Conservation (phyloP, 2,797 vertebrate genomes). For the Acipenser ruthenus region DNA sequence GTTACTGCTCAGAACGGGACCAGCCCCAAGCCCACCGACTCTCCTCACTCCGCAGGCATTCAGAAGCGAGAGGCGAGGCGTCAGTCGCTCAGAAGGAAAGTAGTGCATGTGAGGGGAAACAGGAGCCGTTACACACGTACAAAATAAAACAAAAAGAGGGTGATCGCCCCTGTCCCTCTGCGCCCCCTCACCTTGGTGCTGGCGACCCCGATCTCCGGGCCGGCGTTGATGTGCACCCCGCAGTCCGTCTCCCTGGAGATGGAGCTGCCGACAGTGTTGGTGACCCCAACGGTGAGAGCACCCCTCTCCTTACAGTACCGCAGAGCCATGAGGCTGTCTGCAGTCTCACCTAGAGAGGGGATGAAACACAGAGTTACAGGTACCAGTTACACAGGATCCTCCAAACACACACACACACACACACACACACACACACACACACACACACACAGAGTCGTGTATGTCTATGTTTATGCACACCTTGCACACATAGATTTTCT, state of each 20-base stretch:
- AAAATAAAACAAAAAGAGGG: too few relatives aligned
- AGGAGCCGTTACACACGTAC: too few relatives aligned
- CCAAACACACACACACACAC: neutral
- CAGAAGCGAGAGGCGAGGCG: too few relatives aligned
- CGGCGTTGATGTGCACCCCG: constrained; percentile 94
- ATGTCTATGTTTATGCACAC: too few relatives aligned
- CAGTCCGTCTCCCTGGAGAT: constrained; percentile 96
- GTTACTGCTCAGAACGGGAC: too few relatives aligned
- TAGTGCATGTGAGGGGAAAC: too few relatives aligned
- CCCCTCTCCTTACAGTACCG: constrained; percentile 91
- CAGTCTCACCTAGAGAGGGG: constrained; percentile 77
- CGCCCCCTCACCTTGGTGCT: constrained; percentile 81
- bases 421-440: neutral
- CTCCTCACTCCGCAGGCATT: too few relatives aligned
- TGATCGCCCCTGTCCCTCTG: neutral
- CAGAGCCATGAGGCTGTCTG: constrained; percentile 88
- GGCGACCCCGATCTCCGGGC: constrained; percentile 92
- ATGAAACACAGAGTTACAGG: constrained; percentile 39
- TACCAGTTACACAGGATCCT: neutral
- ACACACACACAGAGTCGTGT: neutral
- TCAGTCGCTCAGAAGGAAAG: too few relatives aligned
- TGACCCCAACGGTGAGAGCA: constrained; percentile 88
- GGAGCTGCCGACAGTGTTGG: constrained; percentile 95
- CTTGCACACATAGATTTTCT: too few relatives aligned
- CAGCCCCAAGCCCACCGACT: too few relatives aligned